Base-by-base conservation (phyloP, 2,113 vertebrate species). In the Gila orcuttii region DNA sequence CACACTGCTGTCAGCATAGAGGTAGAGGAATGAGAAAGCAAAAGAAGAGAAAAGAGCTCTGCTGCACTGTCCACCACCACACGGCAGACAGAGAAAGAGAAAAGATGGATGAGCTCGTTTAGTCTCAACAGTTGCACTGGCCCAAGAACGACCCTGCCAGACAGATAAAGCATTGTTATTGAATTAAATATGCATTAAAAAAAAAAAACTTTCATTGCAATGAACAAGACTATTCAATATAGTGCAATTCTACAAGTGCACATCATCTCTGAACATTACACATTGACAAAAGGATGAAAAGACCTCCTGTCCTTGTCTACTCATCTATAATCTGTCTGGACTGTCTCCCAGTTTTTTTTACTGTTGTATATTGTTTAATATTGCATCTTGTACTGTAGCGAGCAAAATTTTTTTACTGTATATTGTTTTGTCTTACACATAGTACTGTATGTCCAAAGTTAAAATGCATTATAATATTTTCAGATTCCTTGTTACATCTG, bases 1-100 rank as follows among this genome's bases (percentile, higher is more conserved):
- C 69, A 73, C 69, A 42, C 69, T 73, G 69, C 69, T 73, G 69
- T 6, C 69, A 73, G 69, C 36, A 42, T 21, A n/a, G 36, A 12
- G 36, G n/a, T 11, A n/a, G 21, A 45, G 33, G 68, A 71, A 39
- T 39, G 19, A 71, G 68, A 4, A 7, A 39, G 9, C 33, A 71
- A 42, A 45, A 12, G 36, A 36, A 23, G 68, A 69, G 66, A 23
- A 69, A 21, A 55, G 33, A 36, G 33, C 64, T 68, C 6, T 68
- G 31, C 33, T 19, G 64, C 15, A 33, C 64, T 68, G 28, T 33
- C 64, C 15, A 0, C 68, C 68, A 42, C 68, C 19, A 71, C 33
- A 39, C 0, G 7, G 21, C 36, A 71, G 36, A 42, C 19, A 42
- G 36, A 19, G 17, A 55, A 62, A 62, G 59, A 71, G 33, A 71